phyloP scores from a whole-genome alignment of 1,140 invertebrate species.

The Drosophila mauritiana region DNA sequence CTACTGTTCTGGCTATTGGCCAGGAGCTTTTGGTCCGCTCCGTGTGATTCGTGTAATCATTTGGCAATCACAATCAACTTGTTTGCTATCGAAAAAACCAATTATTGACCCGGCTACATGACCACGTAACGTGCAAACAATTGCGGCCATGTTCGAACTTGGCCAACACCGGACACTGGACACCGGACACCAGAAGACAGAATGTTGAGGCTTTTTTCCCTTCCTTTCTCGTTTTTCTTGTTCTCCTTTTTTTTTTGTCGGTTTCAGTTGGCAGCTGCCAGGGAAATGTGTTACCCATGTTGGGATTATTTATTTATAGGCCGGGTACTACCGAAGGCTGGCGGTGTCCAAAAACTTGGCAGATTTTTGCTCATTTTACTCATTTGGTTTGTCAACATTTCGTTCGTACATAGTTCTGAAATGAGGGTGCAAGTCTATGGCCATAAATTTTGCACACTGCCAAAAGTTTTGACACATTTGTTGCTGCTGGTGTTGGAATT shows the following conservation, averaged over 20 bases:
- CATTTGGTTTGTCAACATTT: slow-evolving; percentile 79
- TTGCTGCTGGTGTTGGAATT: slow-evolving; percentile 36
- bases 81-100: slow-evolving; percentile 76
- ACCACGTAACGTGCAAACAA: slow-evolving; percentile 81
- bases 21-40: slow-evolving; percentile 19
- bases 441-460: slow-evolving; percentile 67
- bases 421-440: slow-evolving; percentile 46
- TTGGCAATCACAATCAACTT: slow-evolving; percentile 80
- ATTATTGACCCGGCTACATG: slow-evolving; percentile 79
- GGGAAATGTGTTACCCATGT: slow-evolving; percentile 75
- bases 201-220: slow-evolving; percentile 20
- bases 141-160: slow-evolving; percentile 67
- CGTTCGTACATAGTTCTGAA: slow-evolving; percentile 41
- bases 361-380: slow-evolving; percentile 68
- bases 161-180: slow-evolving; percentile 34
- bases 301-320: slow-evolving; percentile 75
- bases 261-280: slow-evolving; percentile 45
- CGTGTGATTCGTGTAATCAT: slow-evolving; percentile 68
- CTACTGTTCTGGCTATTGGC: slow-evolving; percentile 4
- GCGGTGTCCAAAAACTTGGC: slow-evolving; percentile 47
- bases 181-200: slow-evolving; percentile 32
- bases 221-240: neutral
- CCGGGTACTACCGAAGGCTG: neutral
- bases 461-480: slow-evolving; percentile 69
- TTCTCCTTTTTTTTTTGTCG: neutral